These are phyloP conservation scores for Montifringilla adamsi DNA, from an alignment of 2,113 vertebrate genomes.

Conservation along the genomic window DNA sequence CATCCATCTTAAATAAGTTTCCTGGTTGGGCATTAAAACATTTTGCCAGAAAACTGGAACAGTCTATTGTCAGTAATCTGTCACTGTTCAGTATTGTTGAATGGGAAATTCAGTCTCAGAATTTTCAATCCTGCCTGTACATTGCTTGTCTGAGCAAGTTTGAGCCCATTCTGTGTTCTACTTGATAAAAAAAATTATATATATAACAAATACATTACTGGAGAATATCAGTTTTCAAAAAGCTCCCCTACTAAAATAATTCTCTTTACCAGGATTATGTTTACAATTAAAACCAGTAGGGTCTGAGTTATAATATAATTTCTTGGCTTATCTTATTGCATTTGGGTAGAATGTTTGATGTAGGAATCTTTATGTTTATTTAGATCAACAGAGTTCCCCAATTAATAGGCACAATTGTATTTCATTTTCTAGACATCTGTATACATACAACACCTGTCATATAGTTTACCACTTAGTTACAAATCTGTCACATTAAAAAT, in stretches of 20 bases:
- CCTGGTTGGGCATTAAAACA: neutral
- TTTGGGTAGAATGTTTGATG: neutral
- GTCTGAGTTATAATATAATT: neutral
- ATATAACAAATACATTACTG: neutral
- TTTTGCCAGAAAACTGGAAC: neutral
- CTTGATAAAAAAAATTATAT: neutral
- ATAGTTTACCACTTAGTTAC: slow-evolving; percentile 26
- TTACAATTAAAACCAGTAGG: neutral
- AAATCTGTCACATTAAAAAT: slow-evolving; percentile 25
- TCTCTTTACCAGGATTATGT: neutral
- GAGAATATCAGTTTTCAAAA: neutral
- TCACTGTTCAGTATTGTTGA: neutral
- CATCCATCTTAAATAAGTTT: neutral
- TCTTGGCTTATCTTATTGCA: neutral
- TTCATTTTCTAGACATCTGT: slow-evolving; percentile 32
- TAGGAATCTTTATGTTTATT: neutral
- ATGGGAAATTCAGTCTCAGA: neutral
- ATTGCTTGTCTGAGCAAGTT: neutral
- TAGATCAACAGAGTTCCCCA: neutral
- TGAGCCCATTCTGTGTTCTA: neutral
- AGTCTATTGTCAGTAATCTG: neutral
- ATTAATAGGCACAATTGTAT: neutral
- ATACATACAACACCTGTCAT: neutral
- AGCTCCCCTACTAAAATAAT: neutral
- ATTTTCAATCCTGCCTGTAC: neutral